These are phyloP conservation scores for Spilosoma lubricipeda DNA, from an alignment of 2,888 invertebrate species.

Conservation along the genomic window DNA sequence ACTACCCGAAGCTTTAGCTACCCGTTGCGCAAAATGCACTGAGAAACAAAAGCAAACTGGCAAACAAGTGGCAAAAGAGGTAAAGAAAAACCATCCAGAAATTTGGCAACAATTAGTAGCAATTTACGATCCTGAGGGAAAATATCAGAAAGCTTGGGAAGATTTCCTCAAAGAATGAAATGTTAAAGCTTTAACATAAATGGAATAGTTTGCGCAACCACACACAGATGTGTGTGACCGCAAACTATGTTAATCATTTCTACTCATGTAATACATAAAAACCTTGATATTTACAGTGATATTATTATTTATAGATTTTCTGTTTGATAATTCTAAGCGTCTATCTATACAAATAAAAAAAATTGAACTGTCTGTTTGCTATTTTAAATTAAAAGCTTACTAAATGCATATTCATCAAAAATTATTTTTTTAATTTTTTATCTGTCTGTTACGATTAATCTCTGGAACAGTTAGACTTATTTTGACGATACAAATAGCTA, in stretches of 20 bases:
- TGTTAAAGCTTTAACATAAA: neutral
- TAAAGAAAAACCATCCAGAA: conserved; percentile 84
- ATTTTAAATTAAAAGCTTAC: no score
- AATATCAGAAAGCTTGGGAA: conserved; percentile 79
- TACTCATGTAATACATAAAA: neutral
- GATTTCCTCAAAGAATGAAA: conserved; percentile 60
- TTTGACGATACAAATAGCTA: no score
- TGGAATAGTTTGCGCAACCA: neutral
- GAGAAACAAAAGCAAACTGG: conserved; percentile 88
- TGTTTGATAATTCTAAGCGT: neutral
- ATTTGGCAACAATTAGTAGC: conserved; percentile 84
- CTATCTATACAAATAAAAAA: no score
- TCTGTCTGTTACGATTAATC: no score
- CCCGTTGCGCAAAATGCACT: conserved; percentile 89
- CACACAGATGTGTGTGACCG: no score
- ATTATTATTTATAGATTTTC: neutral
- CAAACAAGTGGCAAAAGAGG: conserved; percentile 86
- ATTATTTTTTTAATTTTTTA: no score
- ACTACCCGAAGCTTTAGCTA: conserved; percentile 89
- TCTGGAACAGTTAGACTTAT: no score
- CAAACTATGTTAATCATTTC: neutral
- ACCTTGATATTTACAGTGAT: neutral
- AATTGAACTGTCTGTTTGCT: no score
- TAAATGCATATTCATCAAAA: no score
- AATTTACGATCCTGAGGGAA: conserved; percentile 87